A percentile compares a stretch with the other conserved stretches of the same genome.
Conservation (phyloP, 2,113 vertebrate genomes). For the Mastomys coucha region DNA sequence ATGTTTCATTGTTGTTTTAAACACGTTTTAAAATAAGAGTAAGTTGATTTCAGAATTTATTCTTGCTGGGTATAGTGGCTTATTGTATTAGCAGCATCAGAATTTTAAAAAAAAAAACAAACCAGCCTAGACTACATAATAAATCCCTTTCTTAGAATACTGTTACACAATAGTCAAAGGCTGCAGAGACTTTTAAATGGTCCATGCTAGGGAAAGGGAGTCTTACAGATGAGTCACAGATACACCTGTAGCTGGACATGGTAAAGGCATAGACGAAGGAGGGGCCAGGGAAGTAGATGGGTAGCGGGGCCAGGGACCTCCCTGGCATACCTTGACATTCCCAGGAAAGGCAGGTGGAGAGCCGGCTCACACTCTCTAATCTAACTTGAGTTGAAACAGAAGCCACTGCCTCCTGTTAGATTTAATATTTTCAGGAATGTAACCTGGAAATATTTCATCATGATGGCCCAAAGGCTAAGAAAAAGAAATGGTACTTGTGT, state of each 20-base stretch:
- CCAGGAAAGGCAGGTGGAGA: not conserved
- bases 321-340: constrained; percentile 14
- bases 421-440: constrained; percentile 36
- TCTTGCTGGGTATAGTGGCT: not conserved
- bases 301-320: not conserved
- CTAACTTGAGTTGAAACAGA: constrained; percentile 52
- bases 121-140: not conserved
- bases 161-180: not conserved
- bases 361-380: not conserved
- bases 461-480: constrained; percentile 18
- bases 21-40: not conserved
- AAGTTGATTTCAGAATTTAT: constrained; percentile 33
- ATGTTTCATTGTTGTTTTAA: not conserved
- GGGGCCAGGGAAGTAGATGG: not conserved
- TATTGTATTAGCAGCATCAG: not conserved
- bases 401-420: not conserved
- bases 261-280: not conserved
- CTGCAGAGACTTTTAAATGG: not conserved
- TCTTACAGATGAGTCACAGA: not conserved
- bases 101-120: not conserved
- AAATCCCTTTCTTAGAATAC: not conserved
- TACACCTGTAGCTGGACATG: not conserved
- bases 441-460: constrained; percentile 39
- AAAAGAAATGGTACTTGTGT: not conserved
- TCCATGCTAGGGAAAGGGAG: not conserved